phyloP scores from a whole-genome alignment of 2,797 vertebrate genomes.

The Toxotes lorentzi region DNA sequence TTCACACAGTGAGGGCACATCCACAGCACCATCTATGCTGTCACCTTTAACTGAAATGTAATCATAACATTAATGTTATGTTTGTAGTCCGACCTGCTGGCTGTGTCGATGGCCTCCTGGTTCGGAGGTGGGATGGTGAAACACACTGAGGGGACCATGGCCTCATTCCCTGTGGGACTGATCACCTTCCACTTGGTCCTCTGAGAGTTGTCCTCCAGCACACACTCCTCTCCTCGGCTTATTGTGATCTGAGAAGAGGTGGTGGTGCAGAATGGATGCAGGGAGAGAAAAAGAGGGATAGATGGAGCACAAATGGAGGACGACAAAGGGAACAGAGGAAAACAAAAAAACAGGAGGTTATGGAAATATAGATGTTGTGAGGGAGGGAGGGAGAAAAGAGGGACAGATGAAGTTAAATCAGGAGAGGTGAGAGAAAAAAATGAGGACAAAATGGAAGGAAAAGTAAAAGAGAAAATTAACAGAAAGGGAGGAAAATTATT shows the following conservation, averaged over 20 bases:
- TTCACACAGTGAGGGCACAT: not conserved
- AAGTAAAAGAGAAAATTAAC: conserved; percentile 1
- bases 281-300: not conserved
- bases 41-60: not conserved
- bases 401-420: not conserved
- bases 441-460: not conserved
- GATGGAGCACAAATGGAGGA: not conserved
- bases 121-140: conserved; percentile 95
- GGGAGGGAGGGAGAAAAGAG: not conserved
- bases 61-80: no score
- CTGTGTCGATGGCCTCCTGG: conserved; percentile 93
- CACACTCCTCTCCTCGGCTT: conserved; percentile 95
- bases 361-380: not conserved
- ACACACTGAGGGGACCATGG: conserved; percentile 98
- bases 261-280: not conserved
- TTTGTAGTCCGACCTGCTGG: conserved; percentile 87
- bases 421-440: not conserved
- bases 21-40: not conserved
- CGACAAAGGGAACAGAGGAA: not conserved
- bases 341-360: conserved; percentile 7
- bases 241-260: conserved; percentile 92
- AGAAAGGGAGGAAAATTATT: conserved; percentile 4
- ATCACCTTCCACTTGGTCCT: conserved; percentile 99
- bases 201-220: conserved; percentile 97
- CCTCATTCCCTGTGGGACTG: conserved; percentile 97